phyloP scores from a whole-genome alignment of 2,888 invertebrate genomes.

The Coelogynopora nodosa region DNA sequence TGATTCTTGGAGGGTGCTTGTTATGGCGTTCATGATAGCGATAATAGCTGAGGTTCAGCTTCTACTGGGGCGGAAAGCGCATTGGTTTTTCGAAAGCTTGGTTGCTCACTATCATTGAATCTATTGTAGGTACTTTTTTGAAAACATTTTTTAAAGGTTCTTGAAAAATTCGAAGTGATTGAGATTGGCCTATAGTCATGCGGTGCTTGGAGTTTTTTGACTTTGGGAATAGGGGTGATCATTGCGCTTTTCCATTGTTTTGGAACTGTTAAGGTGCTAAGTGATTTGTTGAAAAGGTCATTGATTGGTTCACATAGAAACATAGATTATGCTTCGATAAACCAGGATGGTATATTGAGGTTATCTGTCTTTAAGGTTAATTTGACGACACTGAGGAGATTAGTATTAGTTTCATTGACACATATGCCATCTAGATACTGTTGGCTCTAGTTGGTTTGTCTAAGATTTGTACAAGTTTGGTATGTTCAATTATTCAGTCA shows the following conservation, averaged over 20 bases:
- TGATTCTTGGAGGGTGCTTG: constrained; percentile 13
- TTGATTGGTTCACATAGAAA: no score
- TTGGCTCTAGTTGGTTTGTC: not conserved
- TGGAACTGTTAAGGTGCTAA: not conserved
- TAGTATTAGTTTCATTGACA: not conserved
- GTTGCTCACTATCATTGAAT: constrained; percentile 15
- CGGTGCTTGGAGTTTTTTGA: not conserved
- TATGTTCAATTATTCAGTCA: not conserved
- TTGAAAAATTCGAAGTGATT: not conserved
- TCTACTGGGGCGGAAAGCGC: not conserved
- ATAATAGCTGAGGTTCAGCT: no score
- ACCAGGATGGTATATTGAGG: no score
- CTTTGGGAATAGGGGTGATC: not conserved
- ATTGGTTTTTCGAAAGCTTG: constrained; percentile 11
- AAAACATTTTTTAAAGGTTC: not conserved
- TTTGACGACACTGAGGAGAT: no score
- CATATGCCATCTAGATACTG: not conserved
- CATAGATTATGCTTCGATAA: no score
- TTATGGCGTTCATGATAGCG: not conserved
- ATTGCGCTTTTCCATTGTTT: not conserved
- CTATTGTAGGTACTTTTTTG: not conserved
- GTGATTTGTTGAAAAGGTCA: not conserved
- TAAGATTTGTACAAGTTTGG: not conserved
- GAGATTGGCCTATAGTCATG: not conserved
- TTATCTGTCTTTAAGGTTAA: no score